phyloP scores from a whole-genome alignment of 2,888 invertebrate species.

The Romanomermis culicivorax region DNA sequence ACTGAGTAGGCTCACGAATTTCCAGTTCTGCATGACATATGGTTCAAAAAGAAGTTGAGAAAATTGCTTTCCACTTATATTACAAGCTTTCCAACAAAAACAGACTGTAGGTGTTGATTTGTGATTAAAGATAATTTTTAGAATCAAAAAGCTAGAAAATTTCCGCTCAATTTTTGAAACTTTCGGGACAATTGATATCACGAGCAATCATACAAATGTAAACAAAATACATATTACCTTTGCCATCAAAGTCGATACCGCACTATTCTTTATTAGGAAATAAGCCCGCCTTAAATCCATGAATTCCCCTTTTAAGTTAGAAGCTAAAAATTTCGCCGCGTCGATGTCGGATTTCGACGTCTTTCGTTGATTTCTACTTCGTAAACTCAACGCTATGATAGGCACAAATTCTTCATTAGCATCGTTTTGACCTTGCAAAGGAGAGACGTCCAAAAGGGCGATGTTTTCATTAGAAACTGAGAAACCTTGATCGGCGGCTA shows the following conservation, averaged over 20 bases:
- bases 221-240: too few relatives aligned
- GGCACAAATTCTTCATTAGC: slow-evolving; percentile 4
- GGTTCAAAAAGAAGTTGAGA: too few relatives aligned
- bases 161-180: too few relatives aligned
- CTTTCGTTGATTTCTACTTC: not conserved
- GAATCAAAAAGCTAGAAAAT: too few relatives aligned
- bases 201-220: too few relatives aligned
- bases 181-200: too few relatives aligned
- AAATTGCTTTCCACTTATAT: too few relatives aligned
- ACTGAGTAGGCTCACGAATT: too few relatives aligned
- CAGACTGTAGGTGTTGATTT: too few relatives aligned
- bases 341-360: not conserved
- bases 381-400: not conserved
- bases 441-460: slow-evolving; percentile 2
- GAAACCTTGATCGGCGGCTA: not conserved
- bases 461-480: not conserved
- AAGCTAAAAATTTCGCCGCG: not conserved
- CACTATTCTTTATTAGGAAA: not conserved
- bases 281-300: not conserved
- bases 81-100: too few relatives aligned
- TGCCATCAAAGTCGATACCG: not conserved
- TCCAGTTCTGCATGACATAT: too few relatives aligned
- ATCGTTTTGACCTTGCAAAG: slow-evolving; percentile 4
- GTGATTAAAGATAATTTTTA: too few relatives aligned
- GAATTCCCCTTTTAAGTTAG: not conserved